Percentiles rank a stretch among this genome's conserved stretches.
Evolutionary conservation across 2,888 invertebrate genomes (phyloP).

Genomic region (Reticulitermes lucifugus): DNA sequence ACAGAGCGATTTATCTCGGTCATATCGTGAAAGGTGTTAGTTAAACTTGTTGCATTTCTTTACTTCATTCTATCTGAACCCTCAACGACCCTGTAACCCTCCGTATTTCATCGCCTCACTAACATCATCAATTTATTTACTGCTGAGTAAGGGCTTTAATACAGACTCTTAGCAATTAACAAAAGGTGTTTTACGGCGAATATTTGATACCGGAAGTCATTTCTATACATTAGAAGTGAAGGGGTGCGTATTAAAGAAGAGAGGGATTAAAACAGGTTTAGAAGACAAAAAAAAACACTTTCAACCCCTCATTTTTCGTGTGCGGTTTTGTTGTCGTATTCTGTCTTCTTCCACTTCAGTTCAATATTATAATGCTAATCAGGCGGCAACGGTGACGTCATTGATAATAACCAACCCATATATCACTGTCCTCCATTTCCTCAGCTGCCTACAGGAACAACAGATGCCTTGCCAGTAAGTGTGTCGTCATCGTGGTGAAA

Average conservation of each 20-base stretch:
- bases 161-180: conserved; percentile 11
- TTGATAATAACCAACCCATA: not conserved
- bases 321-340: not conserved
- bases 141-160: conserved; percentile 17
- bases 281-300: not conserved
- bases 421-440: not conserved
- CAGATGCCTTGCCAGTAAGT: not conserved
- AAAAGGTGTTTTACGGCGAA: not conserved
- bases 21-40: too few species aligned
- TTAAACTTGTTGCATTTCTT: not conserved
- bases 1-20: too few species aligned
- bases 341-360: not conserved
- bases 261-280: conserved; percentile 13
- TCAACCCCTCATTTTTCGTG: not conserved
- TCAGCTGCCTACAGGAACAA: not conserved
- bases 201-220: conserved; percentile 21
- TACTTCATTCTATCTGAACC: not conserved
- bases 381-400: not conserved
- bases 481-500: not conserved
- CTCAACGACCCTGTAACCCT: not conserved
- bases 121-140: conserved; percentile 23
- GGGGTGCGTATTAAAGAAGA: not conserved
- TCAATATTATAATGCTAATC: conserved; percentile 10
- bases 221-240: not conserved
- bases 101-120: not conserved